phyloP scores from a whole-genome alignment of 2,113 vertebrate genomes.

The Daubentonia madagascariensis region DNA sequence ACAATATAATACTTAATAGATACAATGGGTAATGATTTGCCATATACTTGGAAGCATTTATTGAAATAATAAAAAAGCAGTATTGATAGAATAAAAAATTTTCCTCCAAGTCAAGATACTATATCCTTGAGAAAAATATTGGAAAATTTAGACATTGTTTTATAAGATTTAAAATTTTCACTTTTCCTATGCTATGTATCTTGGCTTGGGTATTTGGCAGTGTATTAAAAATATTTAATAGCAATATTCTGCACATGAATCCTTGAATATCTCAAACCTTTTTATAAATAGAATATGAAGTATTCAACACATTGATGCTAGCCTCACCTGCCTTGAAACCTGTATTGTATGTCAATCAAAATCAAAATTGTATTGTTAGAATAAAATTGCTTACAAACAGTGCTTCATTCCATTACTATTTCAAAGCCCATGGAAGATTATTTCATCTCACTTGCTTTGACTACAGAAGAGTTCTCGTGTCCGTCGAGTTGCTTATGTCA shows the following conservation, averaged over 20 bases:
- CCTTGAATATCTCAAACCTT: not conserved
- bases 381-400: slow-evolving; percentile 7
- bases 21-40: not conserved
- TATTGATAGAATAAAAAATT: not conserved
- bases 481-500: not conserved
- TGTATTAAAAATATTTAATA: slow-evolving; percentile 20
- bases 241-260: not conserved
- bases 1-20: not conserved
- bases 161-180: not conserved
- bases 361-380: slow-evolving; percentile 21
- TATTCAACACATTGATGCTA: not conserved
- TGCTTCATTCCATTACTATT: not conserved
- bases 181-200: not conserved
- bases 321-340: not conserved
- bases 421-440: not conserved
- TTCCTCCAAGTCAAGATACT: not conserved
- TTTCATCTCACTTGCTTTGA: not conserved
- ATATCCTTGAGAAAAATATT: slow-evolving; percentile 9
- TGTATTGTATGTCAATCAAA: not conserved
- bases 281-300: not conserved
- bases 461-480: not conserved
- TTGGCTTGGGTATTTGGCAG: slow-evolving; percentile 3
- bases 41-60: slow-evolving; percentile 4
- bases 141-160: slow-evolving; percentile 4
- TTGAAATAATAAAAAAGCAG: slow-evolving; percentile 4